Base-by-base conservation (phyloP, 2,797 vertebrate genomes). In the Malacoctenus gilli region DNA sequence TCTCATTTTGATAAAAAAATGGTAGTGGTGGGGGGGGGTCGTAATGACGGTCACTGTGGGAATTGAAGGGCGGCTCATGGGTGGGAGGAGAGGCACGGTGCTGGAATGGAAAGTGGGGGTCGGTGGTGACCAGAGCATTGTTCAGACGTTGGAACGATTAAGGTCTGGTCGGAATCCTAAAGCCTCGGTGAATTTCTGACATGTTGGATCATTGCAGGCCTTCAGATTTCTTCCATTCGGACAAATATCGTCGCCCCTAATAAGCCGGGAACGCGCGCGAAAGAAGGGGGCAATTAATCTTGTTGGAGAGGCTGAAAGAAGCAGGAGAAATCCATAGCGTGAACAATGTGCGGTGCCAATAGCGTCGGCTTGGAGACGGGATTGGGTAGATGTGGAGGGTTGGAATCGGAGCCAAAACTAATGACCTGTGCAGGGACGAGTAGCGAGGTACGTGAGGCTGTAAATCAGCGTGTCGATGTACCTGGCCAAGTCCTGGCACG, bases 1-100 rank as follows among this genome's bases (percentile, higher is more conserved):
- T 89, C 84, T 79, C 59, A 80, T 81, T 81, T 77, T 30, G 36
- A 80, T 76, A 77, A 72, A 78, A 75, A 64, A 36, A 16, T 2
- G 25, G 5, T 28, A 9, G 65, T 13, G 23, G 43, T 8, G 16
- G 47, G 59, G 72, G 66, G 42, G 44, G 68, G 63, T 4, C 23
- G 68, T 59, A 61, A 67, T 67, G 58, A 50, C 25, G 44, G 51
- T 68, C 65, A 42, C 65, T 3, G 2, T 3, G 7, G 56, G 59
- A 48, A 20, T 55, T 70, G 61, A 83, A 80, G 75, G 75, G 55
- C 50, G 62, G 28, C 48, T n/a, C 1, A 1, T 2, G 10, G 25
- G 25, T 13, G 15, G 23, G 34, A 42, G 31, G 16, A 32, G 4
- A 1, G 11, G 7, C 44, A 2, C 5, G 32, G 25, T 11, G 10